phyloP scores from a whole-genome alignment of 2,888 invertebrate species.

The Drosophila melanosoma region DNA sequence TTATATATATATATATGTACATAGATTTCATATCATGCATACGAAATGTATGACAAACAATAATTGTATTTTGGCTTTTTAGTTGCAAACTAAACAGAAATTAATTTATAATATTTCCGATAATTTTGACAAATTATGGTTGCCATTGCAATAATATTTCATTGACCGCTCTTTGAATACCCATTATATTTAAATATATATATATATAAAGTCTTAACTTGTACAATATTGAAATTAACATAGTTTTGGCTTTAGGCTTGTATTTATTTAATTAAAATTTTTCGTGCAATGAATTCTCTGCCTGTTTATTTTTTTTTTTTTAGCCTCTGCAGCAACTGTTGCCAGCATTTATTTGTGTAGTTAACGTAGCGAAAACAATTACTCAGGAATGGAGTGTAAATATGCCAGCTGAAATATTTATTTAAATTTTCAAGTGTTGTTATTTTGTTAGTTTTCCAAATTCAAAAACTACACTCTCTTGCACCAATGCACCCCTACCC shows the following conservation, averaged over 20 bases:
- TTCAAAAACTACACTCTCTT: slow-evolving; percentile 24
- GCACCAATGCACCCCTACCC: slow-evolving; percentile 2
- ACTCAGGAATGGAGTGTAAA: slow-evolving; percentile 72
- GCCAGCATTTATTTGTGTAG: slow-evolving; percentile 66
- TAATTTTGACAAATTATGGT: slow-evolving; percentile 78
- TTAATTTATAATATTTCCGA: slow-evolving; percentile 72
- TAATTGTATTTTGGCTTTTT: slow-evolving; percentile 17
- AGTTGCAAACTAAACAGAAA: slow-evolving; percentile 41
- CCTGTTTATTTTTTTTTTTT: slow-evolving; percentile 15
- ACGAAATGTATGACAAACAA: slow-evolving; percentile 35
- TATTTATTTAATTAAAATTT: neutral
- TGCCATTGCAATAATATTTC: slow-evolving; percentile 55
- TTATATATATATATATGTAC: neutral
- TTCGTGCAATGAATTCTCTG: neutral
- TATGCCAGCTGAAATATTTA: slow-evolving; percentile 73
- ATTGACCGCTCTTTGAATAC: slow-evolving; percentile 12
- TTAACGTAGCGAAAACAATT: slow-evolving; percentile 71
- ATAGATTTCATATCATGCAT: slow-evolving; percentile 51
- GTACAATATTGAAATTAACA: neutral
- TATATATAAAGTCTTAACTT: neutral
- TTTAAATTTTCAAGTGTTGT: slow-evolving; percentile 58
- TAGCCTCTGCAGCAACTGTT: slow-evolving; percentile 43
- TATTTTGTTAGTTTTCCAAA: slow-evolving; percentile 47
- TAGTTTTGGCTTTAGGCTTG: too few species aligned
- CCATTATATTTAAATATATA: neutral